Evolutionary conservation across 2,888 invertebrate species (phyloP).

Genomic region (Tuberolachnus salignus): DNA sequence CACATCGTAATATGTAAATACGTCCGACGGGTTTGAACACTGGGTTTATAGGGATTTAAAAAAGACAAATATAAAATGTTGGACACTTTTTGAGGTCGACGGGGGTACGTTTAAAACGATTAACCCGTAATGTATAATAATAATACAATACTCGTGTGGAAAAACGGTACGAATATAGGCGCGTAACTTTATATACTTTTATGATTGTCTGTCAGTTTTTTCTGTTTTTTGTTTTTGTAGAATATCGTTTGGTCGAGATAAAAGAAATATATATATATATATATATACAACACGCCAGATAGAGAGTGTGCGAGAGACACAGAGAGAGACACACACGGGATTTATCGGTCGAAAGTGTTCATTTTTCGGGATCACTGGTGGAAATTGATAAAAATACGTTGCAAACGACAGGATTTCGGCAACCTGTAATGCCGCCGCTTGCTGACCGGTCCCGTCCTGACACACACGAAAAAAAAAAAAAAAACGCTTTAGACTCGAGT

Average conservation of each 20-base stretch:
- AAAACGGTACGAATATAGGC: not conserved
- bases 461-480: not conserved
- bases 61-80: not conserved
- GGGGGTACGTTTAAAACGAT: constrained; percentile 1
- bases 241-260: constrained; percentile 8
- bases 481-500: not conserved
- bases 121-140: not conserved
- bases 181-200: too few species aligned
- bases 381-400: constrained; percentile 30
- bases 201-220: not conserved
- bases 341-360: constrained; percentile 16
- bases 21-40: not conserved
- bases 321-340: not conserved
- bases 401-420: not conserved
- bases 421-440: not conserved
- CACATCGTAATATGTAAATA: constrained; percentile 17
- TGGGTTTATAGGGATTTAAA: not conserved
- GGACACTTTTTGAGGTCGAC: not conserved
- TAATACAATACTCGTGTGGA: not conserved
- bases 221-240: not conserved
- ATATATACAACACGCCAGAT: not conserved
- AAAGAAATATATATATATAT: not conserved
- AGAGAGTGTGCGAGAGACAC: not conserved
- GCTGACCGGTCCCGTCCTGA: not conserved
- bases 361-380: constrained; percentile 20